Evolutionary conservation across 2,888 invertebrate genomes (phyloP).

Genomic region (Lepidonotus clava): DNA sequence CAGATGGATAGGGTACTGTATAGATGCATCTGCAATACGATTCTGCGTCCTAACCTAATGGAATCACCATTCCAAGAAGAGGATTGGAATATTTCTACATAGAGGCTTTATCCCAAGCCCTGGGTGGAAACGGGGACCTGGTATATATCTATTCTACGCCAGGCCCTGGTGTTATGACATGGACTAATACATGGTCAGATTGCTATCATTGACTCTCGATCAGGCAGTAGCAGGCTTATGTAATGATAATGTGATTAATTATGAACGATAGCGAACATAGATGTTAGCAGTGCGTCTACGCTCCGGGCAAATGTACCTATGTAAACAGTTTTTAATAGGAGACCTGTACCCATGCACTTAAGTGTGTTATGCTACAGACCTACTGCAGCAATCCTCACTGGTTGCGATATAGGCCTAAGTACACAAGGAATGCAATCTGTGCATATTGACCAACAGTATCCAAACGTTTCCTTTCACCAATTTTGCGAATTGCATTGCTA

Average conservation of each 20-base stretch:
- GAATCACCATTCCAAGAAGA: not conserved
- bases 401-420: no score
- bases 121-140: not conserved
- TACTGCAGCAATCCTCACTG: no score
- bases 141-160: not conserved
- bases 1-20: not conserved
- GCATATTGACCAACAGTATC: no score
- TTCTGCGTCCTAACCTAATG: not conserved
- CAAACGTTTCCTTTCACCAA: no score
- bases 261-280: not conserved
- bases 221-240: not conserved
- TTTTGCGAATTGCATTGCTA: no score
- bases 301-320: not conserved
- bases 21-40: not conserved
- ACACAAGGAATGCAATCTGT: no score
- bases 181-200: not conserved
- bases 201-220: not conserved
- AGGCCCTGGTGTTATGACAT: not conserved
- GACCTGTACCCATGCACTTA: no score
- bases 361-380: no score
- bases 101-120: not conserved
- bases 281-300: not conserved
- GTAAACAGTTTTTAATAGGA: not conserved
- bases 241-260: conserved; percentile 8
- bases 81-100: conserved; percentile 15